Percentiles rank a stretch among this genome's conserved stretches.
Conservation (phyloP, 1,140 invertebrate genomes). For the Hylaeus anthracinus region DNA sequence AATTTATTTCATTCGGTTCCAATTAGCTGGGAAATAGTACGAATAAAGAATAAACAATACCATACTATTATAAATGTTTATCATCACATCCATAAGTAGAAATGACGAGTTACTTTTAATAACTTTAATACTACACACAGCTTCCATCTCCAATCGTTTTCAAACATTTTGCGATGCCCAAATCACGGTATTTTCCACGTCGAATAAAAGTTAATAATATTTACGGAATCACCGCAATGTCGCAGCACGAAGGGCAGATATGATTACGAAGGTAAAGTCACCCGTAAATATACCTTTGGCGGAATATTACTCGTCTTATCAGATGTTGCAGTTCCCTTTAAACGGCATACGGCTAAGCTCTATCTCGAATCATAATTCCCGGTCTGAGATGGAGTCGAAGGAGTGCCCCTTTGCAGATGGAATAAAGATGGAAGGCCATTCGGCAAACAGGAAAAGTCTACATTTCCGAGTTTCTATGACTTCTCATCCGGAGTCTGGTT, state of each 20-base stretch:
- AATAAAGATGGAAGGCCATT: slow-evolving; percentile 75
- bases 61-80: too few relatives aligned
- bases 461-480: slow-evolving; percentile 67
- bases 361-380: slow-evolving; percentile 63
- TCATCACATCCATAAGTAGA: too few relatives aligned
- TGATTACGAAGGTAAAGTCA: not conserved
- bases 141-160: too few relatives aligned
- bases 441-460: slow-evolving; percentile 63
- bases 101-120: too few relatives aligned
- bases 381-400: slow-evolving; percentile 49
- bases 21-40: too few relatives aligned
- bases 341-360: not conserved
- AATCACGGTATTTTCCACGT: too few relatives aligned
- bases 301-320: slow-evolving; percentile 41
- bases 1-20: too few relatives aligned
- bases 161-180: too few relatives aligned
- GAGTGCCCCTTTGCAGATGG: slow-evolving; percentile 73
- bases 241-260: not conserved
- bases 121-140: too few relatives aligned
- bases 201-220: not conserved
- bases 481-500: slow-evolving; percentile 62
- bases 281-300: slow-evolving; percentile 31
- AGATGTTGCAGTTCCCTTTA: slow-evolving; percentile 28
- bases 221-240: not conserved
- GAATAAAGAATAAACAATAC: too few relatives aligned